phyloP scores from a whole-genome alignment of 2,797 vertebrate genomes.

The Aythya fuligula region DNA sequence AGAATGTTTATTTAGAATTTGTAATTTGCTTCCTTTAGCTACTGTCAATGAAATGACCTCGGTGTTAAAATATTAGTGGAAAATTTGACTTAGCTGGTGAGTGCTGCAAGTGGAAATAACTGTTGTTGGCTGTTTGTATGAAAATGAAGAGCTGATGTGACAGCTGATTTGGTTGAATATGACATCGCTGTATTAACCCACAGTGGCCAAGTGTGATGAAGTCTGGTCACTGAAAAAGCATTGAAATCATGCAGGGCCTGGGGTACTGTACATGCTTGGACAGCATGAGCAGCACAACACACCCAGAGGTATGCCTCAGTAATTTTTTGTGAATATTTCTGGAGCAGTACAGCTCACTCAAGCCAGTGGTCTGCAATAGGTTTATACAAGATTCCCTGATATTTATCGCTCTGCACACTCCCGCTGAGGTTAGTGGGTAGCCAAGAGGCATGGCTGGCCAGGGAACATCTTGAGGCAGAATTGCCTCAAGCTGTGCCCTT shows the following conservation, averaged over 20 bases:
- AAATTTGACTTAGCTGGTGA: slow-evolving; percentile 32
- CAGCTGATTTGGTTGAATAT: neutral
- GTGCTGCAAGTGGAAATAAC: slow-evolving; percentile 33
- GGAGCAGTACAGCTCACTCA: neutral
- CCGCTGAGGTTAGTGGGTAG: neutral
- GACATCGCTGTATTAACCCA: neutral
- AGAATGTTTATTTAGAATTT: neutral
- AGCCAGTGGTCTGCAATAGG: neutral
- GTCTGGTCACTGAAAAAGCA: neutral
- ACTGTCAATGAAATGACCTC: neutral
- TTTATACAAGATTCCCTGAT: neutral
- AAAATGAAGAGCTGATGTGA: slow-evolving; percentile 29
- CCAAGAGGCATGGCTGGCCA: neutral
- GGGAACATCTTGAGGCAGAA: accelerated
- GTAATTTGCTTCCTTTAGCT: neutral
- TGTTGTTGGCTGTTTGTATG: neutral
- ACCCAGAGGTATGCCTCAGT: neutral
- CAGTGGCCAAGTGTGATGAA: neutral
- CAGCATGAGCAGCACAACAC: neutral
- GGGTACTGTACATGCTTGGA: neutral
- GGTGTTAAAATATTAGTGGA: neutral
- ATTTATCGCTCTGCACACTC: neutral
- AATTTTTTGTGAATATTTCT: neutral
- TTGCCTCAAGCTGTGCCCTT: neutral
- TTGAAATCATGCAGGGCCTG: neutral